Evolutionary conservation across 2,888 invertebrate species (phyloP).

Genomic region (Ochropacha duplaris): DNA sequence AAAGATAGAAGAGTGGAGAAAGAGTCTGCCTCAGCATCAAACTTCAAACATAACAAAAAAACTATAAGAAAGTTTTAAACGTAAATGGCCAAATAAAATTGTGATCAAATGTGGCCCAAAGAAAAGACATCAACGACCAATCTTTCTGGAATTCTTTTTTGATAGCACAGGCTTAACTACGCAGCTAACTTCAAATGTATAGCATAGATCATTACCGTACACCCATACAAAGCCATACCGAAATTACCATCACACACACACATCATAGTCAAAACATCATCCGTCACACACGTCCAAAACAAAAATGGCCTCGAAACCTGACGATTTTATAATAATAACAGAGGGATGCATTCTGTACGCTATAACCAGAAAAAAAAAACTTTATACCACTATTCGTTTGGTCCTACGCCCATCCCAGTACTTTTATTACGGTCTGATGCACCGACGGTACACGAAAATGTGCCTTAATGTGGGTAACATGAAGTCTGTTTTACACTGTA

Average conservation of each 20-base stretch:
- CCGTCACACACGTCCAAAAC: slow-evolving; percentile 65
- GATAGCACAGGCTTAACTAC: background rate
- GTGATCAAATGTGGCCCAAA: background rate
- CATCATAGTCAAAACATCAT: slow-evolving; percentile 63
- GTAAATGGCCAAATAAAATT: background rate
- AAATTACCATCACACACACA: slow-evolving; percentile 33
- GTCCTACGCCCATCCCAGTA: slow-evolving; percentile 66
- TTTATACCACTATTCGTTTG: slow-evolving; percentile 60
- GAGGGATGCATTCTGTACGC: slow-evolving; percentile 47
- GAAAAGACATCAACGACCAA: background rate
- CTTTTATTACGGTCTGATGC: slow-evolving; percentile 58
- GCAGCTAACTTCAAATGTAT: background rate
- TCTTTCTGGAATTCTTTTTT: background rate
- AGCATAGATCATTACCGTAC: background rate
- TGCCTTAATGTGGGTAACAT: slow-evolving; percentile 16
- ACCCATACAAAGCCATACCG: slow-evolving; percentile 18
- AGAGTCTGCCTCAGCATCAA: too few species aligned
- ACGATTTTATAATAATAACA: slow-evolving; percentile 81
- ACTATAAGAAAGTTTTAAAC: background rate
- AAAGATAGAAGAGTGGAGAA: too few species aligned
- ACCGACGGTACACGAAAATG: slow-evolving; percentile 20
- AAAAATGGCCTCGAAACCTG: slow-evolving; percentile 64
- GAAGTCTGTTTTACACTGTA: slow-evolving; percentile 30
- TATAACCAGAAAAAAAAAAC: slow-evolving; percentile 55
- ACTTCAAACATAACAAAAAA: background rate